These are phyloP conservation scores for Eubucco bourcierii DNA, from an alignment of 2,113 vertebrate genomes.

Conservation along the genomic window DNA sequence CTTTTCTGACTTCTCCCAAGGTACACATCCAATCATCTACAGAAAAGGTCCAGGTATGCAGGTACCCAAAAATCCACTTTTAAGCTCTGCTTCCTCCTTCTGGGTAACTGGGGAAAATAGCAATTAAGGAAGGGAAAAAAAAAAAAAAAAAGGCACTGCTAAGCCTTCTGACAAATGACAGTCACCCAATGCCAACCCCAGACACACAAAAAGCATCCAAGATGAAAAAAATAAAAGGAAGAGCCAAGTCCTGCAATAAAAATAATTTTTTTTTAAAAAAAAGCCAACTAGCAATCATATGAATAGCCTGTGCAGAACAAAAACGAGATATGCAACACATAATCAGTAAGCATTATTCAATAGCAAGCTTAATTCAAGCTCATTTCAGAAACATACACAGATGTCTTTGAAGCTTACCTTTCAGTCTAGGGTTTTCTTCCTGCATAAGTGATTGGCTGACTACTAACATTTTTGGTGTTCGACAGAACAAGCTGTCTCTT, in stretches of 20 bases:
- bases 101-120: not conserved
- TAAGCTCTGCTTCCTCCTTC: not conserved
- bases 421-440: slow-evolving; percentile 45
- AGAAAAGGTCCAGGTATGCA: not conserved
- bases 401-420: slow-evolving; percentile 65
- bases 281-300: not conserved
- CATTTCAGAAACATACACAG: slow-evolving; percentile 59
- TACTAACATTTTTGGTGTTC: slow-evolving; percentile 38
- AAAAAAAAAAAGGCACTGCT: not conserved
- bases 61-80: not conserved
- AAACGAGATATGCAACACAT: not conserved
- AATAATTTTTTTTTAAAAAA: not conserved
- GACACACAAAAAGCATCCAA: not conserved
- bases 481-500: slow-evolving; percentile 64
- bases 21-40: not conserved
- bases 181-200: not conserved
- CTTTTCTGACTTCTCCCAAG: not conserved
- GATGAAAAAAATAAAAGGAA: not conserved
- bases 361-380: slow-evolving; percentile 6
- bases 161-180: not conserved
- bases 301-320: not conserved
- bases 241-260: not conserved
- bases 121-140: not conserved
- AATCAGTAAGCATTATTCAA: slow-evolving; percentile 22
- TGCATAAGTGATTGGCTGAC: slow-evolving; percentile 53